A percentile compares a stretch with the other conserved stretches of the same genome.
Evolutionary conservation across 64 coral and sea anemone genomes (phyloP).

Genomic region (Stylophora pistillata): DNA sequence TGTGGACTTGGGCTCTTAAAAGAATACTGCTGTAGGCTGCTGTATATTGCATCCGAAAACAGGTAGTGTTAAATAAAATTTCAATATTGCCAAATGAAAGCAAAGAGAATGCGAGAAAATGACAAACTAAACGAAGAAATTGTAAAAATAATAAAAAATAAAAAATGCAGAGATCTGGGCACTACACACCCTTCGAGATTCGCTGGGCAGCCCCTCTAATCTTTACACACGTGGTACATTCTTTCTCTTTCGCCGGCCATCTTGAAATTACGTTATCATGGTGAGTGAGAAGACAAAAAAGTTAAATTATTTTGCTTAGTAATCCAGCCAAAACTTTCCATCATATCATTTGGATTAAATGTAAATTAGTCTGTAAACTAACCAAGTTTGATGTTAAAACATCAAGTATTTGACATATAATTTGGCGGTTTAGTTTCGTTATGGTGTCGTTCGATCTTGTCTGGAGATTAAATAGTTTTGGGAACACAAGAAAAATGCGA

Average conservation of each 20-base stretch:
- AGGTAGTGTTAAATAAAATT: not conserved
- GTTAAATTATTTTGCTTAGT: not conserved
- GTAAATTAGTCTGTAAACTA: not conserved
- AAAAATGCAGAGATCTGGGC: not conserved
- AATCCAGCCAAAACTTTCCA: not conserved
- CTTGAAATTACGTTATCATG: conserved; percentile 86
- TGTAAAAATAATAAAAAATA: not conserved
- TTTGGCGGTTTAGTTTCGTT: not conserved
- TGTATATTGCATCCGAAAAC: not conserved
- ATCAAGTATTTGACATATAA: not conserved
- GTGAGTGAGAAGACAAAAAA: conserved; percentile 36
- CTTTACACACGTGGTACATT: conserved; percentile 68
- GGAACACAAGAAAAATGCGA: too few species aligned
- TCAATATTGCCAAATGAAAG: not conserved
- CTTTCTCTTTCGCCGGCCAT: conserved; percentile 88
- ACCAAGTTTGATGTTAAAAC: not conserved
- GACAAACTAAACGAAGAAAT: not conserved
- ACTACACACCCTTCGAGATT: not conserved
- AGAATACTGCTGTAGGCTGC: too few species aligned
- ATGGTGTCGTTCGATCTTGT: not conserved
- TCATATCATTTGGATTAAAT: not conserved
- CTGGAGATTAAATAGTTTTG: too few species aligned
- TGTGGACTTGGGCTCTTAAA: too few species aligned
- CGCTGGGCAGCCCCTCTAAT: conserved; percentile 59
- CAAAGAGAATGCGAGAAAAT: not conserved